Base-by-base conservation (phyloP, 2,113 vertebrate genomes). In the Ivindomyrus marchei region DNA sequence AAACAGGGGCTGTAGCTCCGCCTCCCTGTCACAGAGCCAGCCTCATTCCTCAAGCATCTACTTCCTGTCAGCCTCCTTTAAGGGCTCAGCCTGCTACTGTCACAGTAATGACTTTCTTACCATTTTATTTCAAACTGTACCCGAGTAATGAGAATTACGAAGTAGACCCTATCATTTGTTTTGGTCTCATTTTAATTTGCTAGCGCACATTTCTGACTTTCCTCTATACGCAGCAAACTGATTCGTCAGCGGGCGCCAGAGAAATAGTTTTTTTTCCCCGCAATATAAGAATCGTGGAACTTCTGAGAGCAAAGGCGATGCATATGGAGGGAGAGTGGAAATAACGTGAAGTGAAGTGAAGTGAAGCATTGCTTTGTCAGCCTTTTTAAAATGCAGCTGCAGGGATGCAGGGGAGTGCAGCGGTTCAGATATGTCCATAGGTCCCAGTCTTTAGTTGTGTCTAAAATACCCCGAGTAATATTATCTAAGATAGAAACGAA, bases 101-200 rank as follows among this genome's bases (percentile, higher is more conserved):
- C 36, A 42, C 50, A 9, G 50, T 56, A 56, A 87, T n/a, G 85
- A 87, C 85, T 87, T 53, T 53, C 85, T 21, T 56, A 56, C 50
- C 85, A 19, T 87, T 87, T 53, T 3, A 56, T 87, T 53, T 87
- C 45, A 53, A 27, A 31, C 31, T 7, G 27, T 36, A 56, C 50
- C 50, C 27, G 8, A 52, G 27, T 39, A 87, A 87, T 31, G 50
- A 31, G 50, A 56, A 53, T 87, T 53, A 56, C 17, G 50, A 36
- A 31, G 36, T 24, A 52, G 85, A n/a, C 50, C 85, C 50, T 39
- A 39, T 56, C 39, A 42, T 42, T 87, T 42, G 50, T 87, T 56
- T 87, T 87, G 50, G 53, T 56, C 85, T 87, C 13, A 87, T 56
- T 56, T 87, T 56, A 56, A 87, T 87, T 56, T 53, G 17, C 85